These are phyloP conservation scores for Crotalus horridus DNA, from an alignment of 2,113 vertebrate species.

Conservation along the genomic window DNA sequence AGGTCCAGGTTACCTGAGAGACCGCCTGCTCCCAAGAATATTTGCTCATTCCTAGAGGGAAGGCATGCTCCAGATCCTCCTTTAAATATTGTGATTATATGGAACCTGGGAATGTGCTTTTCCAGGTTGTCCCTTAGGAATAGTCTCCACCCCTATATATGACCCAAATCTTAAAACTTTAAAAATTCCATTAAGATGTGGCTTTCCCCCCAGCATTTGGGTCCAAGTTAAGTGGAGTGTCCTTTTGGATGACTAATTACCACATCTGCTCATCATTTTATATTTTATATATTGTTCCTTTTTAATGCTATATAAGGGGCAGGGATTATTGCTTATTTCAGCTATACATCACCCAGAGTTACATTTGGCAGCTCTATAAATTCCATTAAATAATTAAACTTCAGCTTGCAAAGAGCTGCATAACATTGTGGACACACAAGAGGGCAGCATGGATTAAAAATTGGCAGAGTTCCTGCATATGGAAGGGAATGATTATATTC, in stretches of 20 bases:
- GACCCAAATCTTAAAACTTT: neutral
- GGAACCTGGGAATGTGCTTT: neutral
- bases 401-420: neutral
- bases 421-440: neutral
- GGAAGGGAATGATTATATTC: neutral
- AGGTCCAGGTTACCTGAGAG: neutral
- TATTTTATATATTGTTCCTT: neutral
- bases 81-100: neutral
- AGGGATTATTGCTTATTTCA: neutral
- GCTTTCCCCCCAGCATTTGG: neutral
- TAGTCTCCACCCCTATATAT: neutral
- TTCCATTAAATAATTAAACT: neutral
- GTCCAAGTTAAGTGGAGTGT: neutral
- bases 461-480: neutral
- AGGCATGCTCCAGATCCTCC: neutral
- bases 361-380: neutral
- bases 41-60: neutral
- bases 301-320: neutral
- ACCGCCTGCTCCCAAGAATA: neutral
- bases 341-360: neutral
- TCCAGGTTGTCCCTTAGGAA: neutral
- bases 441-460: neutral
- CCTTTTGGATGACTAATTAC: neutral
- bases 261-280: neutral
- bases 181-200: neutral